These are phyloP conservation scores for Dromiciops gliroides DNA, from an alignment of 2,113 vertebrate species.

Conservation along the genomic window DNA sequence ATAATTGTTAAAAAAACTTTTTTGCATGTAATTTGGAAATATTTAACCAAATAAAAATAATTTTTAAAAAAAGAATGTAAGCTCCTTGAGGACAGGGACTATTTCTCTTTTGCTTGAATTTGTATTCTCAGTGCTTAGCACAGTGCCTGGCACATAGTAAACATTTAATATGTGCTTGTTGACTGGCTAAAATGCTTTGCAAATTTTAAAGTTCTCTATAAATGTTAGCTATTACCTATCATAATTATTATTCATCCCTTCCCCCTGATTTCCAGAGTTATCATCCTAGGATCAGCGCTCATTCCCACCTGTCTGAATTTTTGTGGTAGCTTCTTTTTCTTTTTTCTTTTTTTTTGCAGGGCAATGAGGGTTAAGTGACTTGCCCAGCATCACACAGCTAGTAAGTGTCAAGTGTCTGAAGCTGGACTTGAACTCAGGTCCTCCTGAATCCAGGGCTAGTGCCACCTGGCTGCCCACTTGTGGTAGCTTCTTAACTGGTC, in stretches of 20 bases:
- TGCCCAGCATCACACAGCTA: no score
- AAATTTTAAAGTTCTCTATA: background rate
- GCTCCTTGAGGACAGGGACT: background rate
- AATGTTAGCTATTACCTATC: background rate
- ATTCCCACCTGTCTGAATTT: background rate
- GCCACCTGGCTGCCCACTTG: no score
- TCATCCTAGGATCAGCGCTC: background rate
- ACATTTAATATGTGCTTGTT: background rate
- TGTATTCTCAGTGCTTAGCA: background rate
- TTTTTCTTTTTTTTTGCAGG: no score
- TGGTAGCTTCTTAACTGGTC: background rate
- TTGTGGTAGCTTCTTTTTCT: background rate
- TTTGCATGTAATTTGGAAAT: background rate
- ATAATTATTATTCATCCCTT: background rate
- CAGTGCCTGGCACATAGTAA: background rate
- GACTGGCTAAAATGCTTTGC: background rate
- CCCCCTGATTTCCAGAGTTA: background rate
- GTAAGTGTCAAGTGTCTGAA: no score
- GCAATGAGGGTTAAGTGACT: no score
- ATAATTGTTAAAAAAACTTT: background rate
- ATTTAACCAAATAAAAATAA: background rate
- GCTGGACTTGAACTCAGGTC: no score
- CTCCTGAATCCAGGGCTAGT: no score
- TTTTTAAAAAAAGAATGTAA: background rate
- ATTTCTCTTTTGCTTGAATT: background rate